Evolutionary conservation across 2,888 invertebrate species (phyloP), one percentile per base, ranked within the genome.

Genomic region (Luffia ferchaultella): DNA sequence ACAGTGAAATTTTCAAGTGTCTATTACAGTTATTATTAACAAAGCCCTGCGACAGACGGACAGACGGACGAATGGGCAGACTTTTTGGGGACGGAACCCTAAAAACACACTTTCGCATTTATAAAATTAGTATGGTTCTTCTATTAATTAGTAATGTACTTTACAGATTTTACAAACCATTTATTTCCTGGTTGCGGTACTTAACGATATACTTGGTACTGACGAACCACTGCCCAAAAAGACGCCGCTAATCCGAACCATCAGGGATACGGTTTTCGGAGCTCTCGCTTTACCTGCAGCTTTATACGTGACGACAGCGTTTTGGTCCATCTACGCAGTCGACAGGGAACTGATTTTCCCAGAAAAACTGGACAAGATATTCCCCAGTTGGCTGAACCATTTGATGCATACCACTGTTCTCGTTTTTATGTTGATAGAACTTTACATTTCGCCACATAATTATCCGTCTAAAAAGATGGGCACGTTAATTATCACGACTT

Each of bases 331-430:
- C 18, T 96, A 93, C 80, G 79, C 87, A 18, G 85, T 95, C 40
- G 92, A 97, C 70, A 89, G 95, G 54, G 93, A 95, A 60, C 76
- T 97, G n/a, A 93, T 97, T 19, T 91, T 94, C 63, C 97, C 97
- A 0, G 88, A 87, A 60, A 86, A 86, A 2, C 69, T 96, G 49
- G 95, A 94, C 63, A 77, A 85, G n/a, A 88, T 89, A 51, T 92
- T 95, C 60, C 97, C 97, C 1, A 71, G 71, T 20, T 97, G 96
- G 96, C 72, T 96, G 19, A 97, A 97, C 69, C 97, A 97, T 67
- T 78, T 90, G 0, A 88, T 93, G 88, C 96, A 97, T 70, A 94
- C 96, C 1, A 87, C 90, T 57, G 91, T 96, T 50, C 80, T 93
- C 59, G 80, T 93, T 0, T 90, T 93, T 58, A 89, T 93, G 15